Evolutionary conservation across 2,113 vertebrate genomes (phyloP), one percentile per base, ranked within the genome.

Genomic region (Saiga tatarica): DNA sequence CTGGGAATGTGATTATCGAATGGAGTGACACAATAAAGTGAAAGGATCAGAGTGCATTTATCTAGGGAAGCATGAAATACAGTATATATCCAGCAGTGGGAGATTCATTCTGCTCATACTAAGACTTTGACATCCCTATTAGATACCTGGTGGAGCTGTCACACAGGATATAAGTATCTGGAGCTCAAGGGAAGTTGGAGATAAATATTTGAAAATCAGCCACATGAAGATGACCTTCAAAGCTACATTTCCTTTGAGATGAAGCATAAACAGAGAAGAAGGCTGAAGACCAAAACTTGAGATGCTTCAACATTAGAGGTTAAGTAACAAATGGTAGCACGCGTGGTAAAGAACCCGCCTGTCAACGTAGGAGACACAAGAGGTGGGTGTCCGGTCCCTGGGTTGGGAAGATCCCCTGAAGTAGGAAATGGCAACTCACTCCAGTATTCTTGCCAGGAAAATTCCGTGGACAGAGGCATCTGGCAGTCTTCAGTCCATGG

Each of bases 141-240:
- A 93, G 59, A 76, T 33, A 82, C 60, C n/a, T n/a, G 28, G 4
- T 15, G 7, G 47, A 91, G 50, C 50, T 76, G 33, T 83, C 67
- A 78, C 6, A 11, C 17, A 78, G 5, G 36, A 94, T 78, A 76
- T 33, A 89, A 86, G 59, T 91, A 95, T 76, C 33, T 28, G 71
- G 8, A 89, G 36, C 50, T 88, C 28, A 64, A 64, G 82, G 52
- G 57, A 88, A 21, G 9, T 7, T 78, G n/a, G 50, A 89, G 50
- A 67, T 82, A 78, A 86, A 89, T 88, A 76, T 82, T 87, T 95
- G 83, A 84, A 67, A 62, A 83, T 57, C 39, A 36, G 21, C 21
- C 92, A 23, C n/a, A 36, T 53, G 42, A 59, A 45, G 9, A 19
- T 50, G 7, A 15, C 28, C 50, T 71, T 93, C 67, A 67, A 74